Percentiles rank a stretch among this genome's conserved stretches.
Conservation (phyloP, 2,797 vertebrate genomes). For the Halcyon badia region DNA sequence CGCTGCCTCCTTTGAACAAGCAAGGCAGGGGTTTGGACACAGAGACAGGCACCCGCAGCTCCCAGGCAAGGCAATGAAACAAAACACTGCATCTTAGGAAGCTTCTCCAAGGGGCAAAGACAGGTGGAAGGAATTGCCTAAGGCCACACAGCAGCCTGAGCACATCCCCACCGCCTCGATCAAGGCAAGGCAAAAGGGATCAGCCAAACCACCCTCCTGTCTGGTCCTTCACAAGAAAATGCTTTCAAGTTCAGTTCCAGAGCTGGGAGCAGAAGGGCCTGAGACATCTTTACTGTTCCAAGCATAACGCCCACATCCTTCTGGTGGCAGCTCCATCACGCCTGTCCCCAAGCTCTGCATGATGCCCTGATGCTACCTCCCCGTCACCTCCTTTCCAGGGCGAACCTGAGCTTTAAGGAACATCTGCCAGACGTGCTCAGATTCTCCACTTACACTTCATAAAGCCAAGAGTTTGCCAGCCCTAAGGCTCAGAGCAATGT, state of each 20-base stretch:
- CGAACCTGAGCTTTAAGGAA: background rate
- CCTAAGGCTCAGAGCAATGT: conserved; percentile 6
- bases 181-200: background rate
- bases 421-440: background rate
- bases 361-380: background rate
- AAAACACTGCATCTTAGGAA: background rate
- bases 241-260: background rate
- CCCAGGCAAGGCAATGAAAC: background rate
- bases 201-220: background rate
- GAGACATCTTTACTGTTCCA: background rate
- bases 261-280: background rate
- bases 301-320: background rate
- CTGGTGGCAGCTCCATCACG: background rate
- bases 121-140: background rate
- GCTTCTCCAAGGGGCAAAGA: background rate
- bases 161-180: fast-evolving
- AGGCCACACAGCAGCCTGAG: background rate
- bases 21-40: background rate
- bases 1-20: background rate
- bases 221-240: background rate
- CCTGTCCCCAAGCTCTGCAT: background rate
- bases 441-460: background rate
- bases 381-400: background rate
- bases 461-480: conserved; percentile 31
- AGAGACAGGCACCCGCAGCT: background rate